These are phyloP conservation scores for Limonius californicus DNA, from an alignment of 1,140 invertebrate species.

Conservation along the genomic window DNA sequence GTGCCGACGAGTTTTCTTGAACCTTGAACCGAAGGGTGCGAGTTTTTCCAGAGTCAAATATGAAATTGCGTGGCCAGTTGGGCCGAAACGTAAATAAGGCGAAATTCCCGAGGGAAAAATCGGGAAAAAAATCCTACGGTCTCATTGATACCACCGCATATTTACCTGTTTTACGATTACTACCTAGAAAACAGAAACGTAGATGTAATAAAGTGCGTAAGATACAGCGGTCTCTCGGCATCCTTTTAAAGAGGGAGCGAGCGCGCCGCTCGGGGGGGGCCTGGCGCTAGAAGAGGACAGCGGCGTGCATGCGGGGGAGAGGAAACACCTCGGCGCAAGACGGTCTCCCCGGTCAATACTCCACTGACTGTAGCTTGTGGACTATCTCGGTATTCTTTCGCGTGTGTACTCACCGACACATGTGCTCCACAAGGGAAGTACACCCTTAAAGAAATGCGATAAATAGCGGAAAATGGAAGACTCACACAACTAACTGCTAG, in stretches of 20 bases:
- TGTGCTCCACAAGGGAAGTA: conserved; percentile 4
- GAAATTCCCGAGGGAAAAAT: neutral
- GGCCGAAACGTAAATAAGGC: neutral
- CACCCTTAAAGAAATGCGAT: conserved; percentile 4
- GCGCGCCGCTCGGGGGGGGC: neutral
- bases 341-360: conserved; percentile 38
- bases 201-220: conserved; percentile 21
- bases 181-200: conserved; percentile 15
- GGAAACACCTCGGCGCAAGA: conserved; percentile 37
- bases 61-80: neutral
- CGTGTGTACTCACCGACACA: conserved; percentile 8
- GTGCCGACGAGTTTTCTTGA: no score
- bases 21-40: no score
- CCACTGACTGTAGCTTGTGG: conserved; percentile 10
- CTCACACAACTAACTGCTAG: neutral
- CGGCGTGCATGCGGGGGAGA: conserved; percentile 8
- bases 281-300: neutral
- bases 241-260: neutral
- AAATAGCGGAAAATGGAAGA: neutral
- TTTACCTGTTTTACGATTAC: conserved; percentile 14
- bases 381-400: conserved; percentile 9
- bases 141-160: conserved; percentile 10
- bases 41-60: no score
- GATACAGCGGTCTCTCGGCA: conserved; percentile 10
- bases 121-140: neutral